Evolutionary conservation across 2,888 invertebrate genomes (phyloP), one percentile per base, ranked within the genome.

Genomic region (Tuberolachnus salignus): DNA sequence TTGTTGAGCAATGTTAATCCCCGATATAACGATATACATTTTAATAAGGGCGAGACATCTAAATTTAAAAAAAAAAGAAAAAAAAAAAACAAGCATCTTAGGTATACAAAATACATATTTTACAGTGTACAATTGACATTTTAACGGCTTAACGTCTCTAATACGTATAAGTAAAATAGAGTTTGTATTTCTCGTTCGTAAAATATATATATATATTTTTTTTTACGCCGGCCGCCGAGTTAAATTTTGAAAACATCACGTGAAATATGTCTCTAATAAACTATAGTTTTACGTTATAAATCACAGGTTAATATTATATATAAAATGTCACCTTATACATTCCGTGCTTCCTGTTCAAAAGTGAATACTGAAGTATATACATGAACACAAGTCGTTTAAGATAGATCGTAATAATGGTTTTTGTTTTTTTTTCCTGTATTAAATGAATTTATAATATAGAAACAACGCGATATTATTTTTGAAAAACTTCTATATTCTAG

Each of bases 261-360:
- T 44, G 23, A 71, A 71, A 57, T 46, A 71, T 21, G 34, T 21
- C 10, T 49, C 14, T 19, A 34, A 72, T 63, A 61, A 63, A 51
- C 11, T 26, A n/a, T n/a, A 49, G 13, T 49, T 21, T 23, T 19
- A n/a, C 19, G 26, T 19, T 26, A 21, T 61, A 61, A 61, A 72
- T 49, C 72, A 49, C 6, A 49, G 34, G 61, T 59, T 49, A 49
- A 57, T 71, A 70, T 55, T 21, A 70, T 13, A 26, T 21, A 70
- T 34, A 59, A 34, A 0, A 51, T 34, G 34, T 61, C 49, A 61
- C 19, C 19, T 34, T 51, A 51, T 34, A 51, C 61, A 49, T 59
- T 59, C 8, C 13, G 11, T 13, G 44, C 16, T 55, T 70, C 21
- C 23, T 3, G 16, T 49, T 71, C 9, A 13, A 59, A 3, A 46